Conservation (phyloP, 2,888 invertebrate species). For the Phymatocera aterrima region DNA sequence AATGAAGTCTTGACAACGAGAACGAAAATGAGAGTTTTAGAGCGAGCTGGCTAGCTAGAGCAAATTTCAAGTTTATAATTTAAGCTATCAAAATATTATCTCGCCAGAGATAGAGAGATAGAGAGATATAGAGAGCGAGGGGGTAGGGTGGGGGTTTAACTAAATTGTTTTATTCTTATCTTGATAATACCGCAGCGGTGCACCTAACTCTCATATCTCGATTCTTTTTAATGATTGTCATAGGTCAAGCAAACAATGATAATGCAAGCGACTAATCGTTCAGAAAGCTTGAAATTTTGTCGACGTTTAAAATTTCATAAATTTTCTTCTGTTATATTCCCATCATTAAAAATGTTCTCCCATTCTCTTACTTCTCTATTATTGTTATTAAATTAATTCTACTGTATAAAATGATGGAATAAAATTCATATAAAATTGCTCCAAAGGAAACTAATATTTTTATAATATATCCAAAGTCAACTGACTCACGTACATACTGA, state of each 20-base stretch:
- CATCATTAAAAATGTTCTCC: too few species aligned
- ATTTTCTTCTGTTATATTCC: too few species aligned
- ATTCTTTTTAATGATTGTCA: conserved; percentile 66
- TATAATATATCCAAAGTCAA: background rate
- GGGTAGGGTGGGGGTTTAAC: conserved; percentile 24
- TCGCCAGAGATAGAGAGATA: too few species aligned
- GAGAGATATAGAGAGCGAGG: too few species aligned
- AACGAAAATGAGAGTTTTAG: background rate
- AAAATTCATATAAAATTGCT: background rate
- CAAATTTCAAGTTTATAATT: conserved; percentile 24
- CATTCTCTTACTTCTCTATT: background rate
- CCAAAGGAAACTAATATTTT: background rate
- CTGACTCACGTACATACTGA: background rate
- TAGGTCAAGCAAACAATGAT: conserved; percentile 70
- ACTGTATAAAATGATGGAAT: background rate
- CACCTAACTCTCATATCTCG: conserved; percentile 59
- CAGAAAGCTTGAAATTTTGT: background rate
- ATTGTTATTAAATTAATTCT: background rate
- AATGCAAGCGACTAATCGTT: conserved; percentile 48
- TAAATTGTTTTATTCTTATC: conserved; percentile 59
- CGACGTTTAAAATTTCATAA: too few species aligned
- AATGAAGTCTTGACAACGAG: background rate
- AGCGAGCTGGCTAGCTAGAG: background rate
- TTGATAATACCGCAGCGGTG: conserved; percentile 58
- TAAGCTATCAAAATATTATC: conserved; percentile 42